These are phyloP conservation scores for Pomatorhinus ruficollis DNA, from an alignment of 2,113 vertebrate species.

Conservation along the genomic window DNA sequence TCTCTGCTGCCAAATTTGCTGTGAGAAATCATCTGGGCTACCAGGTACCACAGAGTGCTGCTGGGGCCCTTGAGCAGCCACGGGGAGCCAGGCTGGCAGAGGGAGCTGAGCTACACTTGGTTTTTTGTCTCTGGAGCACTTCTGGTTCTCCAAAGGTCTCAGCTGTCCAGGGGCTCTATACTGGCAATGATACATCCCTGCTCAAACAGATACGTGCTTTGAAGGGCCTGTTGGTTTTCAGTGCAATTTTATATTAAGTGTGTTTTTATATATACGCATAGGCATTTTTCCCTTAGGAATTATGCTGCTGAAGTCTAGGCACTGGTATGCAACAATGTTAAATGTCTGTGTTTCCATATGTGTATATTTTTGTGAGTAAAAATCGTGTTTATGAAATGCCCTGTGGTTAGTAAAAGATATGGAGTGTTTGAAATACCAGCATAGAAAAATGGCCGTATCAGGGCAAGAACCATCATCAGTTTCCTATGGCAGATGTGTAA, in stretches of 20 bases:
- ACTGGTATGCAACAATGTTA: neutral
- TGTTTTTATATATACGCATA: neutral
- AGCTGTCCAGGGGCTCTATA: neutral
- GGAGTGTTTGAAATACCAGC: neutral
- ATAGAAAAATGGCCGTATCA: neutral
- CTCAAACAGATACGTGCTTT: neutral
- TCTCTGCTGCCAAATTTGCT: neutral
- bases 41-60: neutral
- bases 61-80: neutral
- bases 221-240: neutral
- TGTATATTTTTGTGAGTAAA: neutral
- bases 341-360: neutral
- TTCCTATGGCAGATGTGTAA: neutral
- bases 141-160: neutral
- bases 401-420: neutral
- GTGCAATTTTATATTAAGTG: neutral
- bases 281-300: neutral
- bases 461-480: neutral
- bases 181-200: neutral
- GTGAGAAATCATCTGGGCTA: neutral
- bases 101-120: fast-evolving
- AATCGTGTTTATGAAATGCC: neutral
- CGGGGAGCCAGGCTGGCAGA: neutral
- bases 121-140: neutral
- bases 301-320: neutral